Base-by-base conservation (phyloP, 1,140 invertebrate species). In the Heliconius congener region DNA sequence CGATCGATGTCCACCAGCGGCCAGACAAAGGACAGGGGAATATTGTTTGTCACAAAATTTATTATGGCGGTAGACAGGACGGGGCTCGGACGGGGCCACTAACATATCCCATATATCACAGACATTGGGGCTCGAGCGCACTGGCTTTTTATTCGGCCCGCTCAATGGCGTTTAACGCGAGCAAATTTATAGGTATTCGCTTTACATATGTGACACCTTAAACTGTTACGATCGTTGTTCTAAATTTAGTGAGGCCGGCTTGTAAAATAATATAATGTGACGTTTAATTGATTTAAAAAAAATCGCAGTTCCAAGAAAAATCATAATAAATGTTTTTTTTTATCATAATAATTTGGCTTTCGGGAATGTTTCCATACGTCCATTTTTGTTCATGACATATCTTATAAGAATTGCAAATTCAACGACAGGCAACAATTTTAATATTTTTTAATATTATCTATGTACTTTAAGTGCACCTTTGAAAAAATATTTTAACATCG, bases 21-120 rank as follows among this genome's bases (percentile, higher is more conserved):
- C 81, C 88, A 91, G 86, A 94, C 90, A 93, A 92, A 90, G 87
- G 90, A 86, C 85, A 86, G 77, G 86, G 88, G 88, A 90, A 92
- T 91, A 91, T 94, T 93, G 91, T 93, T 93, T 93, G 90, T 92
- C 91, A 90, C 87, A 89, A 91, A 93, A 92, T 94, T 94, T 93
- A 94, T 94, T 93, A 92, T 86, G 86, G 86, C 84, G 84, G 81
- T 81, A 83, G 86, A 86, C 86, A 83, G 82, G 77, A 79, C 79
- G 79, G 82, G 81, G 81, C 78, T 83, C 81, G 80, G 82, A 86
- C 84, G 79, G 73, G 77, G 79, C 82, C 73, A 82, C 60, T 74
- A 80, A 89, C 85, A 87, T 81, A 83, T 83, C 81, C 83, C 84
- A 84, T 85, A 84, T 87, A 83, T 86, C 83, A 86, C 76, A 86